These are phyloP conservation scores for Embiotoca jacksoni DNA, from an alignment of 2,113 vertebrate species.

Conservation along the genomic window DNA sequence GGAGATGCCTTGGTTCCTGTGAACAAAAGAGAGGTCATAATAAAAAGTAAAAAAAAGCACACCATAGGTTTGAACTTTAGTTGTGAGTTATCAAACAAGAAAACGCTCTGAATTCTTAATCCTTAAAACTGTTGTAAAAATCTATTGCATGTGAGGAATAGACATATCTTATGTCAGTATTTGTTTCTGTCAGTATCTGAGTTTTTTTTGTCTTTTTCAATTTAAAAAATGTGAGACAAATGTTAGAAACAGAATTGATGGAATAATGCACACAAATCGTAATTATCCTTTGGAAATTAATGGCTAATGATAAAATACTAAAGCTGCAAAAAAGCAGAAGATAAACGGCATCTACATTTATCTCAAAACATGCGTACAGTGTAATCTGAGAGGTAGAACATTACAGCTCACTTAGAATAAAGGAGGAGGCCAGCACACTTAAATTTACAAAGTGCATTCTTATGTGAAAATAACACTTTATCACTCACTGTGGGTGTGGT, in stretches of 20 bases:
- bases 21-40: conserved; percentile 16
- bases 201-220: neutral
- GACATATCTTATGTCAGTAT: no score
- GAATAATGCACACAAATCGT: neutral
- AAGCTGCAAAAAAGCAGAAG: no score
- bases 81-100: neutral
- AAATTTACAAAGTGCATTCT: conserved; percentile 29
- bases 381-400: no score
- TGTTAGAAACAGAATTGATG: neutral
- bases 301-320: neutral
- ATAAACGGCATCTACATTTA: no score
- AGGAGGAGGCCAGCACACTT: neutral
- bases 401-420: neutral
- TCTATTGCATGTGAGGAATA: no score
- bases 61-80: neutral
- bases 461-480: conserved; percentile 38
- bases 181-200: neutral
- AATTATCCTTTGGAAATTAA: neutral
- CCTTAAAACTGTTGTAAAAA: no score
- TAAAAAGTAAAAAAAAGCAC: neutral
- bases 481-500: conserved; percentile 29
- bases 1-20: conserved; percentile 97
- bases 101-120: neutral
- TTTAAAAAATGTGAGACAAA: neutral
- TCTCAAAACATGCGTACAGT: no score